Percentiles rank a stretch among this genome's conserved stretches.
Conservation (phyloP, 92 coral and sea anemone species). For the Montipora capitata region DNA sequence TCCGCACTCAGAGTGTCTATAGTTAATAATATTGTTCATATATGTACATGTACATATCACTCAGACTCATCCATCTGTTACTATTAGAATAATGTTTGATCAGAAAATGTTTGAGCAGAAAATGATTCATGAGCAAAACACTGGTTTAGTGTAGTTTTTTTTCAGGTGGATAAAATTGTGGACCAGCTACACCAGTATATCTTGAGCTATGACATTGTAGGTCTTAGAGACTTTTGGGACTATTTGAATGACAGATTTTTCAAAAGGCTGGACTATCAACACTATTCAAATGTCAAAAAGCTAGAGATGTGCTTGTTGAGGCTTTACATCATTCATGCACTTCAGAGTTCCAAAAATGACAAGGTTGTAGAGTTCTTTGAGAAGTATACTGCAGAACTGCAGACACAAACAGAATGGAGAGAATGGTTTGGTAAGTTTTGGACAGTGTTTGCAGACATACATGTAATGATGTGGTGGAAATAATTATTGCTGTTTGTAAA, state of each 20-base stretch:
- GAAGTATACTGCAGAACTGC: constrained; percentile 95
- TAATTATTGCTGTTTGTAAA: no score
- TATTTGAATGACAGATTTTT: constrained; percentile 90
- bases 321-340: constrained; percentile 91
- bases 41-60: no score
- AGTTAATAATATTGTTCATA: no score
- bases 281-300: constrained; percentile 90
- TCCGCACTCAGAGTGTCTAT: no score
- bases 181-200: constrained; percentile 91
- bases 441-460: no score
- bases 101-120: no score
- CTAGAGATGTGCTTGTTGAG: constrained; percentile 94
- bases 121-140: no score
- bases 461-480: no score
- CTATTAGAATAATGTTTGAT: no score
- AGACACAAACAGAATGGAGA: constrained; percentile 93
- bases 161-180: constrained; percentile 92
- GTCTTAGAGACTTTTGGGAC: constrained; percentile 93
- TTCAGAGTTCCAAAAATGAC: constrained; percentile 94
- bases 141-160: background rate
- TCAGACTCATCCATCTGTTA: no score
- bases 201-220: constrained; percentile 83
- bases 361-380: constrained; percentile 97
- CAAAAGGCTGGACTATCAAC: constrained; percentile 92
- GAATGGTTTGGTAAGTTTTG: constrained; percentile 98